phyloP scores from a whole-genome alignment of 2,797 vertebrate genomes.

The Spinus olivaceus region DNA sequence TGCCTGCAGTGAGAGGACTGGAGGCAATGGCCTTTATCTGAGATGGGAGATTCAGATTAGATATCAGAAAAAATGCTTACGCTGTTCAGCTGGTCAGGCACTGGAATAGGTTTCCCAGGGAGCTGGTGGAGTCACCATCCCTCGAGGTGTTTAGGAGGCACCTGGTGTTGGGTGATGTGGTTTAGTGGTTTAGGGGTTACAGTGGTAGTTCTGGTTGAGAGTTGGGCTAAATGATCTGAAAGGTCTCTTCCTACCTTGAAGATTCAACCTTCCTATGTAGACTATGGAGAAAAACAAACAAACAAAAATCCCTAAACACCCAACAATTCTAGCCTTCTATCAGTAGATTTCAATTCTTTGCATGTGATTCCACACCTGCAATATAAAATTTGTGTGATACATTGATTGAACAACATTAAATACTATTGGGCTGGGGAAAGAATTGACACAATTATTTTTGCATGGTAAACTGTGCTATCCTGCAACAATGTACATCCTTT shows the following conservation, averaged over 20 bases:
- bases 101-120: neutral
- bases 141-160: neutral
- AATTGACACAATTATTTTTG: neutral
- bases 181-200: neutral
- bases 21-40: neutral
- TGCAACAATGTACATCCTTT: neutral
- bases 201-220: neutral
- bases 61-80: neutral
- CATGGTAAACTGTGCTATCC: neutral
- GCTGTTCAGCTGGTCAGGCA: accelerated
- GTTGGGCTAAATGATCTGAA: neutral
- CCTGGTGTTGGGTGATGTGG: neutral
- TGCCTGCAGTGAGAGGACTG: neutral
- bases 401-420: neutral
- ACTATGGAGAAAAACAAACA: neutral
- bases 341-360: neutral
- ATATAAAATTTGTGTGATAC: neutral
- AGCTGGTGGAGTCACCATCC: neutral
- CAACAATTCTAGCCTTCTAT: neutral
- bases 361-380: neutral
- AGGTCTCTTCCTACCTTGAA: neutral
- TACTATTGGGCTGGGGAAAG: neutral
- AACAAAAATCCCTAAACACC: neutral
- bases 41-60: neutral
- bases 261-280: neutral